These are phyloP conservation scores for Phylloscopus whistleri DNA, from an alignment of 2,113 vertebrate genomes.

Conservation along the genomic window DNA sequence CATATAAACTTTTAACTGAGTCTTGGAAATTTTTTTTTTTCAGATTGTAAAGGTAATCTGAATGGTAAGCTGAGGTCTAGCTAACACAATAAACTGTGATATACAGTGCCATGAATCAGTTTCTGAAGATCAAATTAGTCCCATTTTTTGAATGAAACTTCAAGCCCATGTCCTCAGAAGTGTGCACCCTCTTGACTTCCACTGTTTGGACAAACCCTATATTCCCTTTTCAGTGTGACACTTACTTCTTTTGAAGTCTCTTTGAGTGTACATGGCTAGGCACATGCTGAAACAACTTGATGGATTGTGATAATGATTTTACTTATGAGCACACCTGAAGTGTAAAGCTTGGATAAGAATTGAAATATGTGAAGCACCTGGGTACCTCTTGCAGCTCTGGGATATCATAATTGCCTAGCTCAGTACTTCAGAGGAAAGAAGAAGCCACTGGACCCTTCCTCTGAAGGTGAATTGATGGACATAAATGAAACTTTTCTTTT, in stretches of 20 bases:
- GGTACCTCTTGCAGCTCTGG: neutral
- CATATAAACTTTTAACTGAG: neutral
- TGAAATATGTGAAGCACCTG: neutral
- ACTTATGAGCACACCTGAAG: neutral
- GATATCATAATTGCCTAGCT: neutral
- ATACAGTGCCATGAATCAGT: neutral
- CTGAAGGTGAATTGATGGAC: neutral
- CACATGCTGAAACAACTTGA: neutral
- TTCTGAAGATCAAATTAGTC: neutral
- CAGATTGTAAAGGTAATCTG: neutral
- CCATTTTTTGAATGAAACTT: neutral
- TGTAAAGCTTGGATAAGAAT: neutral
- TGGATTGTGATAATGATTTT: neutral
- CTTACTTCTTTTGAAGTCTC: neutral
- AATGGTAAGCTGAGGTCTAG: neutral
- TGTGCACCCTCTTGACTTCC: neutral
- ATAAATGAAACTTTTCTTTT: neutral
- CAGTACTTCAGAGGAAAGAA: neutral
- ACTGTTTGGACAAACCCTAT: neutral
- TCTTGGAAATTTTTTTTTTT: neutral
- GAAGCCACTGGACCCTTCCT: neutral
- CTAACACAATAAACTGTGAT: neutral
- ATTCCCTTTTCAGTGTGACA: neutral
- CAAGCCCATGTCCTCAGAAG: neutral
- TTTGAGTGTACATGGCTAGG: neutral